Base-by-base conservation (phyloP, 2,888 invertebrate species). In the Idaea aversata region DNA sequence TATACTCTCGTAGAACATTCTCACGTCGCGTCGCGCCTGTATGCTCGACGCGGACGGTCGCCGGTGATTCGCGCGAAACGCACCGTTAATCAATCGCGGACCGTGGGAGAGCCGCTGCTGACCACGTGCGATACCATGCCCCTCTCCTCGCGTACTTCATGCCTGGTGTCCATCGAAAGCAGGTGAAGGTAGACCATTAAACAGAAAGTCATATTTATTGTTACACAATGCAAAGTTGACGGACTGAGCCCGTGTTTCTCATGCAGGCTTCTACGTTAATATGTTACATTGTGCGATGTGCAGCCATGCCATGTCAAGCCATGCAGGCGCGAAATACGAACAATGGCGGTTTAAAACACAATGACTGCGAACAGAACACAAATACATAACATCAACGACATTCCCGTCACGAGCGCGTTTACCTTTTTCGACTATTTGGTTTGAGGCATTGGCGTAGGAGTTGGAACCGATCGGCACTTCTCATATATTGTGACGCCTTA, bases 331-430 rank as follows among this genome's bases (percentile, higher is more conserved):
- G 88, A 89, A 90, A 84, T 88, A 86, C 87, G 87, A 88, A 91
- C 91, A 90, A 92, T 91, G 84, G 91, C 82, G 87, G 86, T 90
- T 91, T 91, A 91, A 82, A 91, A 91, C 91, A 91, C 91, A 90
- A 91, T 91, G 89, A 89, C 87, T 86, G 86, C 86, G 84, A 81
- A 75, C 89, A 84, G 83, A 87, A 75, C 89, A 85, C 82, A 87
- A 88, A 88, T 86, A 87, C 87, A 87, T 85, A 87, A 84, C 86
- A 78, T 78, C 84, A 78, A 86, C 86, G 84, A 88, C 88, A 90
- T 91, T 91, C 91, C 87, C 86, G 89, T 90, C 92, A 92, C 92
- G 91, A 91, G 78, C 81, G 85, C 82, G 84, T 81, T 85, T 85
- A 84, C 90, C 90, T 90, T 90, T 90, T 91, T 90, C 81, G 89